phyloP scores from a whole-genome alignment of 2,888 invertebrate species.

The Orthonychiurus folsomi region DNA sequence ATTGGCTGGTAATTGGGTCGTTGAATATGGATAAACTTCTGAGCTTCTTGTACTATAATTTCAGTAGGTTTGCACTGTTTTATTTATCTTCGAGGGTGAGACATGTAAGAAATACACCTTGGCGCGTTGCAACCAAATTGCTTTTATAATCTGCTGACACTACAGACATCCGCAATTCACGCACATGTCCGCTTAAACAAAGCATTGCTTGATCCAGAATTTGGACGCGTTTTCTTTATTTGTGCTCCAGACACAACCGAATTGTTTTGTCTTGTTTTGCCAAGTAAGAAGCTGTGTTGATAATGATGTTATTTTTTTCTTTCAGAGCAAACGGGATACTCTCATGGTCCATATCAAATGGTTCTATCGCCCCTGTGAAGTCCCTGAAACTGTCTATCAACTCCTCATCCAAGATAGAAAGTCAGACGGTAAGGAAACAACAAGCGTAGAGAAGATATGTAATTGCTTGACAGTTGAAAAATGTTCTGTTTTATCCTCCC shows the following conservation, averaged over 20 bases:
- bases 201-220: not conserved
- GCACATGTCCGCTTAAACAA: no score
- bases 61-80: no score
- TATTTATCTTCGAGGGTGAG: no score
- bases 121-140: not conserved
- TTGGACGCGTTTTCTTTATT: constrained; percentile 1
- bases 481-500: no score
- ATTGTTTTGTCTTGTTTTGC: no score
- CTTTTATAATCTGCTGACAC: constrained; percentile 5
- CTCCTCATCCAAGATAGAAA: constrained; percentile 42
- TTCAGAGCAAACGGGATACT: constrained; percentile 49
- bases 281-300: no score
- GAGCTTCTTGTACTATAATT: no score
- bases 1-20: no score
- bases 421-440: constrained; percentile 25
- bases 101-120: not conserved
- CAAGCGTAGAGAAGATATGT: not conserved
- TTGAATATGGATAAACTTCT: no score
- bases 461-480: not conserved
- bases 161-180: no score
- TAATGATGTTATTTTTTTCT: constrained; percentile 22
- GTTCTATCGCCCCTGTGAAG: constrained; percentile 50
- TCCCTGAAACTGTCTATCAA: constrained; percentile 50
- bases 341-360: constrained; percentile 50
- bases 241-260: no score